Evolutionary conservation across 2,113 vertebrate genomes (phyloP), one percentile per base, ranked within the genome.

Genomic region (Manacus vitellinus): DNA sequence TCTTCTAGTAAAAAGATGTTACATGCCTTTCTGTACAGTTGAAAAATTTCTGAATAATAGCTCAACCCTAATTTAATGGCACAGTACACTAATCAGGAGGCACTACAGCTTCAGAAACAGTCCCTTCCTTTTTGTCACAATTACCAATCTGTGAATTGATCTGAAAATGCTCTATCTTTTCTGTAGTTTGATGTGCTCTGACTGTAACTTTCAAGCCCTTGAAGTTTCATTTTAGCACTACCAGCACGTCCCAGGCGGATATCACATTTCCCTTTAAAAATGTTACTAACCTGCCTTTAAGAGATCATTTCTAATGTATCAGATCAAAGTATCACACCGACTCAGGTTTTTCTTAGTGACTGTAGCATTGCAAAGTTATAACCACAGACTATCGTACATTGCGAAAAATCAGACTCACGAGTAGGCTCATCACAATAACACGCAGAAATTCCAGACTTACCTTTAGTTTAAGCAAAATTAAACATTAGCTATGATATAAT

Each of bases 381-480:
- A 47, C 67, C 73, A 41, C 77, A 58, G 92, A 79, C 55, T 54
- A 75, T 74, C 24, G 33, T 18, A 62, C 4, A n/a, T 47, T 67
- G 75, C 43, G 88, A 47, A 65, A 47, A 61, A 81, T n/a, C 39
- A 82, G 52, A 72, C 14, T 31, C 54, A 27, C 14, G 43, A 15
- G 35, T n/a, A 88, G 68, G 31, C 70, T 68, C 18, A 80, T 30
- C 59, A 41, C 21, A 35, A 73, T 47, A 70, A 93, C 84, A 72
- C 31, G 88, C 9, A 94, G 14, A 89, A 81, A 95, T 88, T 23
- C 92, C 6, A 81, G 52, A 82, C 97, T 98, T 97, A 98, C 98
- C 97, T 98, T 79, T 66, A 91, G 35, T 90, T 95, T 95, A 95
- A 96, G 88, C 77, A 94, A 96, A 92, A 75, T 77, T 88, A 94